Conservation (phyloP, 2,113 vertebrate genomes). For the Mirza zaza region DNA sequence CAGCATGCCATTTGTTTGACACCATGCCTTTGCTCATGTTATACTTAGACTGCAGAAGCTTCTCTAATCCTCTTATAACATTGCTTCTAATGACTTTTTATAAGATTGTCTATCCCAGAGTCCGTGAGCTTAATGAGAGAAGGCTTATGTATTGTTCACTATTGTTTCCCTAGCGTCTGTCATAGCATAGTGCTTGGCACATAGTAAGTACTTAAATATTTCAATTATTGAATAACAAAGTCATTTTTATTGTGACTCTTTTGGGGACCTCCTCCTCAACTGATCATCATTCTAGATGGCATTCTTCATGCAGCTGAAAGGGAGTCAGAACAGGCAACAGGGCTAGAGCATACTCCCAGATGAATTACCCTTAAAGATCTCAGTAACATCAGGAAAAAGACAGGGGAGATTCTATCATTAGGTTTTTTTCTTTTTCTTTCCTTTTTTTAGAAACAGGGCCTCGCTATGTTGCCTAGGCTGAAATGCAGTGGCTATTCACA, state of each 20-base stretch:
- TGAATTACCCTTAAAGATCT: not conserved
- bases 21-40: not conserved
- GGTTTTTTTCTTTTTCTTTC: no score
- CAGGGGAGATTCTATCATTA: not conserved
- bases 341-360: not conserved
- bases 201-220: not conserved
- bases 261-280: not conserved
- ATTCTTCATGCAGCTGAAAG: not conserved
- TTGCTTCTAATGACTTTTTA: slow-evolving; percentile 12
- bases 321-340: not conserved
- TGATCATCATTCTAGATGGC: not conserved
- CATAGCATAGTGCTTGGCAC: not conserved
- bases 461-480: no score
- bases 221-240: slow-evolving; percentile 21
- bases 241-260: slow-evolving; percentile 16
- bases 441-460: no score
- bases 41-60: not conserved
- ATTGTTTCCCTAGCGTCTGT: not conserved
- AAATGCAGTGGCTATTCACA: no score
- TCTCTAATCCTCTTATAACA: not conserved
- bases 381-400: not conserved
- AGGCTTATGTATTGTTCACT: not conserved
- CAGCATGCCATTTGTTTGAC: not conserved
- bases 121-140: not conserved
- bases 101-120: not conserved